A percentile compares a stretch with the other conserved stretches of the same genome.
phyloP scores from a whole-genome alignment of 1,140 invertebrate species.

The Heliconius eleuchia region DNA sequence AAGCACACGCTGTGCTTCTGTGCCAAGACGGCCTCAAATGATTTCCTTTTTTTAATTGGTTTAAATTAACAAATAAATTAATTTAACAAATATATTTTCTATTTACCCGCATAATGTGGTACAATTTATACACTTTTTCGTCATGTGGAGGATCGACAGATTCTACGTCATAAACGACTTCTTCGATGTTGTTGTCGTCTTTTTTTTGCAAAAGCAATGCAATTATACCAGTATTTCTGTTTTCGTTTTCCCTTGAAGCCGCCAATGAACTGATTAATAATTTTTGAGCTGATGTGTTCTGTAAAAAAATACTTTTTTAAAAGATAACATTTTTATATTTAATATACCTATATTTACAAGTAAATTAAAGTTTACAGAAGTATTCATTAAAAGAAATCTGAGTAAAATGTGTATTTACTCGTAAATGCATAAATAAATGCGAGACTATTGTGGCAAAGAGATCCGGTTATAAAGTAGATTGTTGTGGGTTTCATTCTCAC shows the following conservation, averaged over 20 bases:
- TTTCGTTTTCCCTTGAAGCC: not conserved
- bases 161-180: constrained; percentile 13
- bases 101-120: constrained; percentile 46
- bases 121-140: constrained; percentile 41
- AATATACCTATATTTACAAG: too few relatives aligned
- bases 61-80: too few relatives aligned
- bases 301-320: not conserved
- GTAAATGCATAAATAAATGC: too few relatives aligned
- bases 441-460: too few relatives aligned
- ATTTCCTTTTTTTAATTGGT: too few relatives aligned
- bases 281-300: not conserved
- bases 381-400: too few relatives aligned
- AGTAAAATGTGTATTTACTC: too few relatives aligned
- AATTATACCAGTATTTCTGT: not conserved
- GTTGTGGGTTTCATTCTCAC: too few relatives aligned
- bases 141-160: constrained; percentile 29
- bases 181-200: not conserved
- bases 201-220: not conserved
- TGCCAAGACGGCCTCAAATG: too few relatives aligned
- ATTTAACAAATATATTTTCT: not conserved
- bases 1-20: too few relatives aligned
- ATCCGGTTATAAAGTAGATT: too few relatives aligned
- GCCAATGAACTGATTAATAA: not conserved
- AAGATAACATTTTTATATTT: too few relatives aligned
- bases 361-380: not conserved